Conservation (phyloP, 2,888 invertebrate genomes). For the Pristionchus maxplancki region DNA sequence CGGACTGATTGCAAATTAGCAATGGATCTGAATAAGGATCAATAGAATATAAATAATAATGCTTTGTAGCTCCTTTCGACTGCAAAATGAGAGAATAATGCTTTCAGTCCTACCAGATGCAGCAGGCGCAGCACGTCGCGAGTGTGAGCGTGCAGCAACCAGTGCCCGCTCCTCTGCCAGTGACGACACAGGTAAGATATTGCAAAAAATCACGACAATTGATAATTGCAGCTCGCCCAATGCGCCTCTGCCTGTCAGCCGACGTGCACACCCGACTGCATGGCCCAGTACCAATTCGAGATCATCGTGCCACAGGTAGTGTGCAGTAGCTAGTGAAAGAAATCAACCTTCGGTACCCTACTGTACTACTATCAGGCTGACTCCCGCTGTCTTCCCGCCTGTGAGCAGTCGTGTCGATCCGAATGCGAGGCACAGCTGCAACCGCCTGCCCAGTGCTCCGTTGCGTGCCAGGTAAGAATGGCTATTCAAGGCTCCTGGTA, state of each 20-base stretch:
- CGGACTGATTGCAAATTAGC: too few relatives aligned
- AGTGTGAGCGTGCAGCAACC: constrained; percentile 25
- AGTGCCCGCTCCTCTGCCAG: constrained; percentile 4
- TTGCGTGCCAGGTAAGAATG: constrained; percentile 16
- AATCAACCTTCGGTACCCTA: background rate
- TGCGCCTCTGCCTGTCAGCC: constrained; percentile 49
- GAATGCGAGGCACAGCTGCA: constrained; percentile 37
- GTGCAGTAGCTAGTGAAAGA: background rate
- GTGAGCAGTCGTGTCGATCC: constrained; percentile 31
- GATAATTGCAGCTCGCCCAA: constrained; percentile 10
- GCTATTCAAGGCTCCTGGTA: background rate
- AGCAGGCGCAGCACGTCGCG: constrained; percentile 26
- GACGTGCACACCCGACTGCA: constrained; percentile 42
- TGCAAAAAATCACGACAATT: background rate
- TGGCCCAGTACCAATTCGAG: constrained; percentile 48
- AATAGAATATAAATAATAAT: too few relatives aligned
- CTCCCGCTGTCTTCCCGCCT: constrained; percentile 38
- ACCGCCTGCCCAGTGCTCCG: constrained; percentile 1
- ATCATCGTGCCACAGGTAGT: constrained; percentile 47
- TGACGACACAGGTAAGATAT: background rate
- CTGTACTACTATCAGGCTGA: background rate
- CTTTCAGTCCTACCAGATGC: constrained; percentile 25
- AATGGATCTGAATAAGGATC: too few relatives aligned
- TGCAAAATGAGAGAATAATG: background rate
- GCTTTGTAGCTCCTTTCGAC: too few relatives aligned